A percentile compares a stretch with the other conserved stretches of the same genome.
phyloP scores from a whole-genome alignment of 2,797 vertebrate species.

The Gambelia wislizenii region DNA sequence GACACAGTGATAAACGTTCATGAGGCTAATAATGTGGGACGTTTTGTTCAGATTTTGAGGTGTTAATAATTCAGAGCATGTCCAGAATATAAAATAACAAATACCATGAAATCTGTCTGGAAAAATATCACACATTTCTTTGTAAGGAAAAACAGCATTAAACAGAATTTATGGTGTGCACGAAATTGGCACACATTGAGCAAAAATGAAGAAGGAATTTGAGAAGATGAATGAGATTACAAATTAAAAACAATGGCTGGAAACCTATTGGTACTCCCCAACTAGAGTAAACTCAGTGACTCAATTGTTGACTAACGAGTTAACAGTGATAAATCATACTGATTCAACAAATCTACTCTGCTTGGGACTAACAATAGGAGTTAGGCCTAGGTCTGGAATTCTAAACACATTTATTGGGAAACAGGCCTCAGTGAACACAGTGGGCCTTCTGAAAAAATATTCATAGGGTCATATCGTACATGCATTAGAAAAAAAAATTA shows the following conservation, averaged over 20 bases:
- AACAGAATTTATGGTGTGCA: neutral
- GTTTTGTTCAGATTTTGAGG: neutral
- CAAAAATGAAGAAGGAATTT: neutral
- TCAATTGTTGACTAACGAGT: no score
- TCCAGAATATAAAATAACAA: neutral
- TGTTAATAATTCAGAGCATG: neutral
- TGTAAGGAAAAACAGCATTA: neutral
- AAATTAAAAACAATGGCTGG: neutral
- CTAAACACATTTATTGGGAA: neutral
- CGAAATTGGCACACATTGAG: neutral
- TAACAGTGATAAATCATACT: no score
- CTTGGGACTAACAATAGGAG: no score
- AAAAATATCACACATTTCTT: neutral
- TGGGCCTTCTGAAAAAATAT: neutral
- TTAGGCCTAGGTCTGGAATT: neutral
- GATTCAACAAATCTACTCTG: no score
- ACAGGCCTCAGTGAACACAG: neutral
- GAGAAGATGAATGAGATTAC: neutral
- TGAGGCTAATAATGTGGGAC: no score
- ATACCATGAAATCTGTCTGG: neutral
- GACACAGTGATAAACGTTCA: neutral
- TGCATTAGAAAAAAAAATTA: neutral
- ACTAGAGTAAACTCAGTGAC: no score
- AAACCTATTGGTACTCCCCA: no score
- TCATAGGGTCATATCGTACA: neutral